phyloP scores from a whole-genome alignment of 2,888 invertebrate species.

The Phyto melanocephala region DNA sequence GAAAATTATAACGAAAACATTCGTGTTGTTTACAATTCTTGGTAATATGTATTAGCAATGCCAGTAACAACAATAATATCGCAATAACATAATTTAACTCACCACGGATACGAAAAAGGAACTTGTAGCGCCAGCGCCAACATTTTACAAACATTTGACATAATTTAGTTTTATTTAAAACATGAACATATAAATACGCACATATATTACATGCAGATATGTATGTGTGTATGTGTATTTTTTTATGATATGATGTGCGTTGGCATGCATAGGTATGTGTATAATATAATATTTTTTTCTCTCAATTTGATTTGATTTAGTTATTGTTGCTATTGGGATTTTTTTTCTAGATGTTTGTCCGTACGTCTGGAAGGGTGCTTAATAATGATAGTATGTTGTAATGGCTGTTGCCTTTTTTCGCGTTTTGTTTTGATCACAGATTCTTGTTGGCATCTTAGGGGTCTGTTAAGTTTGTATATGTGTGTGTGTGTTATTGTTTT shows the following conservation, averaged over 20 bases:
- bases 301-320: conserved; percentile 31
- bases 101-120: conserved; percentile 51
- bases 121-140: conserved; percentile 58
- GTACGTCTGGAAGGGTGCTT: conserved; percentile 27
- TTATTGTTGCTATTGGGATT: conserved; percentile 1
- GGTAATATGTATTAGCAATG: not conserved
- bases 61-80: not conserved
- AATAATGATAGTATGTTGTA: conserved; percentile 34
- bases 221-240: not conserved
- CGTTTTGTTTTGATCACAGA: conserved; percentile 60
- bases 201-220: not conserved
- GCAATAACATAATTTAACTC: conserved; percentile 40
- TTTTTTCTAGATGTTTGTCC: conserved; percentile 14
- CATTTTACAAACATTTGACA: conserved; percentile 59
- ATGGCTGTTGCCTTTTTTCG: conserved; percentile 49
- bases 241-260: conserved; percentile 3
- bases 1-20: not conserved
- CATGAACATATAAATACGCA: not conserved
- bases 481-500: conserved; percentile 41
- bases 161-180: conserved; percentile 56
- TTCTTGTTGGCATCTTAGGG: conserved; percentile 41
- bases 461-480: not conserved
- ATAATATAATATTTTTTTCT: conserved; percentile 41
- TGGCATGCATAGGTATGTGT: not conserved
- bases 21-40: not conserved